phyloP scores from a whole-genome alignment of 2,888 invertebrate genomes.

The Xanthia icteritia region DNA sequence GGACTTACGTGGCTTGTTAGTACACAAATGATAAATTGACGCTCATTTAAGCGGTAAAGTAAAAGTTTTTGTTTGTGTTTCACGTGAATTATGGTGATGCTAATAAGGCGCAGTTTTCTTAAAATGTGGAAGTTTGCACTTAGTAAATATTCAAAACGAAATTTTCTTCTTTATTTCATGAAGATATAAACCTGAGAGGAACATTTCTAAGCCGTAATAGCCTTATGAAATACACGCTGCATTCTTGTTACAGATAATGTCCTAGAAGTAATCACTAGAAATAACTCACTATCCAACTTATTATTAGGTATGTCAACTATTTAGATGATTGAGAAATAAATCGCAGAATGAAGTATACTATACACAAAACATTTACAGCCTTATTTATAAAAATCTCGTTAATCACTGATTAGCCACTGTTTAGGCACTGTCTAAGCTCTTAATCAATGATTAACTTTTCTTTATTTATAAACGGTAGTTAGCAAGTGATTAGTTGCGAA shows the following conservation, averaged over 20 bases:
- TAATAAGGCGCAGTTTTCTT: constrained; percentile 7
- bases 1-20: constrained; percentile 39
- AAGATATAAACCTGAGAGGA: neutral
- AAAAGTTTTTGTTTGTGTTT: constrained; percentile 30
- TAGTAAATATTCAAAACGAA: neutral
- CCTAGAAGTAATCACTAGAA: neutral
- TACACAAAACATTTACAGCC: no score
- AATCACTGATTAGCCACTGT: no score
- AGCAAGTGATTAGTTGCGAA: no score
- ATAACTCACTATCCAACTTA: neutral
- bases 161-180: neutral
- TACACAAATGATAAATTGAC: constrained; percentile 49
- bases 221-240: neutral
- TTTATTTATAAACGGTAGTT: no score
- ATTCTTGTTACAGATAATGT: neutral
- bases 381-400: no score
- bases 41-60: constrained; percentile 25
- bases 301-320: no score
- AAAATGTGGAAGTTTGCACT: neutral
- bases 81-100: constrained; percentile 13
- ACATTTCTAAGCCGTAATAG: neutral
- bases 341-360: no score
- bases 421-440: no score
- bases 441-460: no score
- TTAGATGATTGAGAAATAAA: neutral